Base-by-base conservation (phyloP, 2,888 invertebrate species). In the Sericinus montela region DNA sequence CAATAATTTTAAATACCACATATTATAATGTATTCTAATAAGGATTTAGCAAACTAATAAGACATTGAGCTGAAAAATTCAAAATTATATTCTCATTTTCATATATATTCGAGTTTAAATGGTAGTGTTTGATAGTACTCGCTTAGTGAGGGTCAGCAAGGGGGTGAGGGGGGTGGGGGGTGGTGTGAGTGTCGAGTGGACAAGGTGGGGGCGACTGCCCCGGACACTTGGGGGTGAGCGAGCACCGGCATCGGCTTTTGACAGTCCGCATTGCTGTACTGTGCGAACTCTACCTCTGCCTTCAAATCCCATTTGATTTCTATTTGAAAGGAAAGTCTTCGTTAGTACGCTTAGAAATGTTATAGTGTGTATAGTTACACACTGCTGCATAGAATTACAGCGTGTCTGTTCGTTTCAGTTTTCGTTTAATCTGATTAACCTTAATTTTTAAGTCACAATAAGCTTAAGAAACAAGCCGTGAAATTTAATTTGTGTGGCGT, bases 261-360 rank as follows among this genome's bases (percentile, higher is more conserved):
- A 82, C 85, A 81, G 85, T 79, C 78, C 75, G 72, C 79, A 79
- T 72, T 68, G 79, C 75, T 71, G 65, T 69, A 68, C 62, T 55
- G 52, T 51, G 45, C 46, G 39, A 46, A 45, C 51, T 46, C 42
- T 42, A 39, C 42, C 46, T 46, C 46, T 39, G 38, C 32, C 40
- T 45, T 45, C 45, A 36, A 45, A 38, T 52, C 48, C 45, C 50
- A 40, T 52, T 51, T 40, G 39, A 39, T 51, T 34, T 34, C 49
- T 50, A 47, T 50, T 25, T 25, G 8, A 25, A 25, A 25, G 4
- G 8, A 6, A 2, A 7, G 25, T 25, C 25, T 25, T 25, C 8
- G 25, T 25, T 25, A 25, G 8, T 25, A 25, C 8, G 8, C 1
- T 25, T 25, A 25, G 4, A 25, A 25, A 25, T 25, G 8, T 25